Evolutionary conservation across 2,113 vertebrate genomes (phyloP).

Genomic region (Colaptes auratus): DNA sequence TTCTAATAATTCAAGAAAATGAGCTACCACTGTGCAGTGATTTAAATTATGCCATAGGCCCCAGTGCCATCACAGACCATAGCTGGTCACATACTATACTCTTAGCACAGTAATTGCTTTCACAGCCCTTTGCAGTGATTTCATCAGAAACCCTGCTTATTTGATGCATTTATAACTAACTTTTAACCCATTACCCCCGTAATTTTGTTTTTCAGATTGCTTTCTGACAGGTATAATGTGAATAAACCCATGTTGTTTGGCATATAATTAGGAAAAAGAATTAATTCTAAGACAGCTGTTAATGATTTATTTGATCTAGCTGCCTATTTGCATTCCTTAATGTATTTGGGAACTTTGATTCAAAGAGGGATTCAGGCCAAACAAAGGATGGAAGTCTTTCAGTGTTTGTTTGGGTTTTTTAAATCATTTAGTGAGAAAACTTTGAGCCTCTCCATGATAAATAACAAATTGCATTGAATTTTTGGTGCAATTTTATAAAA

Average conservation of each 20-base stretch:
- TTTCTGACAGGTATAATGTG: not conserved
- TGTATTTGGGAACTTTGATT: not conserved
- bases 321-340: not conserved
- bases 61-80: not conserved
- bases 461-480: not conserved
- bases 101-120: not conserved
- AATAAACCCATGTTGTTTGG: not conserved
- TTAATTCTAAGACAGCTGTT: not conserved
- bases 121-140: not conserved
- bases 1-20: not conserved
- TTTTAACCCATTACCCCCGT: not conserved
- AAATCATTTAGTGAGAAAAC: not conserved
- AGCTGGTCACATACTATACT: fast-evolving
- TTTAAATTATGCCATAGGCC: not conserved
- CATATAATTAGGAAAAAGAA: not conserved
- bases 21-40: not conserved
- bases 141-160: not conserved
- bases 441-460: not conserved
- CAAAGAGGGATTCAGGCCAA: not conserved
- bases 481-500: not conserved
- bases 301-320: not conserved
- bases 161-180: not conserved
- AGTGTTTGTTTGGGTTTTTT: not conserved
- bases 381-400: not conserved
- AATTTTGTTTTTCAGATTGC: not conserved